Base-by-base conservation (phyloP, 2,113 vertebrate species). In the Sturnus vulgaris region DNA sequence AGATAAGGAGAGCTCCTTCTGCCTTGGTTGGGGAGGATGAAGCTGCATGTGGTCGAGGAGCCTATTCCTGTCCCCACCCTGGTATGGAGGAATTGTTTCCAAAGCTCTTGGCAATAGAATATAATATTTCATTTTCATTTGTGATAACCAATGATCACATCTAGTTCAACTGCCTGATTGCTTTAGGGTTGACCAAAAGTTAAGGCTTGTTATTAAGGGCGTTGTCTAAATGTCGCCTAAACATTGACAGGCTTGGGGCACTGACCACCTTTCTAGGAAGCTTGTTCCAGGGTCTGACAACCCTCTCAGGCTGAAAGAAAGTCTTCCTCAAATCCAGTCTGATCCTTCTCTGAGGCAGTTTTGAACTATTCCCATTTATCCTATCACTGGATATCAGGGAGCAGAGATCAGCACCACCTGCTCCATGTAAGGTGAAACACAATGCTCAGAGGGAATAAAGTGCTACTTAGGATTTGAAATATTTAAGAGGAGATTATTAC, bases 11-110 rank as follows among this genome's bases (percentile, higher is more conserved):
- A 78, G 12, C 10, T 80, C 12, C 46, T n/a, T 60, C 56, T 73
- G 37, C 39, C 18, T 5, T 5, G 31, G n/a, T 24, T 92, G 30
- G 10, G 30, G 19, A 56, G 40, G 28, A 42, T 14, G 6, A 59
- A 78, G 46, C 50, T 35, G 31, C 7, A 0, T 0, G 2, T 2
- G 2, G 47, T 59, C 0, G 1, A 88, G n/a, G 27, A 81, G 42
- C 37, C 25, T 49, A 44, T 57, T 82, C 16, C 16, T 77, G 46
- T 55, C 57, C 14, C 5, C 33, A 35, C 28, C 17, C 30, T 2
- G 1, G 1, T 25, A 30, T 7, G 39, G 46, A 65, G 46, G 59
- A 82, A 53, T 66, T 31, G 5, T 71, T 95, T 82, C 49, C 46
- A 56, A 65, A 86, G 57, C 31, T 88, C 39, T 66, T 0, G 0